Evolutionary conservation across 2,113 vertebrate species (phyloP).

Genomic region (Hippocampus mohnikei): DNA sequence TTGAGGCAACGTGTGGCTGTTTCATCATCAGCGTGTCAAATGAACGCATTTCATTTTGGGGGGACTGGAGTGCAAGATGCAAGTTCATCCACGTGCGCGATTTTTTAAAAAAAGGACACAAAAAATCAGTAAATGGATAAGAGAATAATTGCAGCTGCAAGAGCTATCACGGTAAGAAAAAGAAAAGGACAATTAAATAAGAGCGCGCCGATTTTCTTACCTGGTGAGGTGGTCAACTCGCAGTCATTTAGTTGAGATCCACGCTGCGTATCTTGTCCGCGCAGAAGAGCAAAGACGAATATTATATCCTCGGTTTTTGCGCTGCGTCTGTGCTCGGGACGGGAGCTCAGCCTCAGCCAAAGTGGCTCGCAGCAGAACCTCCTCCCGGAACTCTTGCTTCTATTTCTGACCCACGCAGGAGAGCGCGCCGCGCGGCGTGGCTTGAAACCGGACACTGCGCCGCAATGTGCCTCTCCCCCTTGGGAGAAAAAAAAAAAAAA

Average conservation of each 20-base stretch:
- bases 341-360: conserved; percentile 6
- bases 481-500: not conserved
- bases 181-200: not conserved
- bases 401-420: conserved; percentile 46
- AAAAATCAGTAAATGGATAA: not conserved
- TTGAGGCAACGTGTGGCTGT: not conserved
- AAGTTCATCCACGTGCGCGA: not conserved
- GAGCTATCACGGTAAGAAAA: not conserved
- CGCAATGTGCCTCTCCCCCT: conserved; percentile 41
- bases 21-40: not conserved
- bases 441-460: conserved; percentile 72
- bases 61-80: not conserved
- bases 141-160: not conserved
- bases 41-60: not conserved
- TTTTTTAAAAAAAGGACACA: not conserved
- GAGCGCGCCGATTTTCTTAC: conserved; percentile 49
- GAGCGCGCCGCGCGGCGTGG: conserved; percentile 47
- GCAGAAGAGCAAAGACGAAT: conserved; percentile 28
- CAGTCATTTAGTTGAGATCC: conserved; percentile 65
- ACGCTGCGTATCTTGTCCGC: conserved; percentile 53
- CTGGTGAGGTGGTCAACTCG: conserved; percentile 65
- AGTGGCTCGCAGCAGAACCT: conserved; percentile 23
- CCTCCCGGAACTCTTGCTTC: conserved; percentile 38
- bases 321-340: not conserved
- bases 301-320: conserved; percentile 53